Evolutionary conservation across 2,888 invertebrate genomes (phyloP), one percentile per base, ranked within the genome.

Genomic region (Athalia rosae): DNA sequence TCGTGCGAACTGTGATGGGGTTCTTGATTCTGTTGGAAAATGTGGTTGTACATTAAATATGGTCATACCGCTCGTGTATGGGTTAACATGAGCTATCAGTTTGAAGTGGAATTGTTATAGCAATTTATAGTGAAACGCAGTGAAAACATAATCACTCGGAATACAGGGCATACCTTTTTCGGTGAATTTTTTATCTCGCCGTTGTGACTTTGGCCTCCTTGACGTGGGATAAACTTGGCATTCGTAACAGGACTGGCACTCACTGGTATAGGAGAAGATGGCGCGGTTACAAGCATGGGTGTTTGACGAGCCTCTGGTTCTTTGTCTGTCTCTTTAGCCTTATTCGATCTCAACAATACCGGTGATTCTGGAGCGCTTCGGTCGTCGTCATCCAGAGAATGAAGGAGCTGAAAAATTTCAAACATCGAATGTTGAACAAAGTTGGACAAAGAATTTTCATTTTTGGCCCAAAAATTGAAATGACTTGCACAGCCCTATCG

Each of bases 321-420:
- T 61, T 81, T 80, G 4, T 81, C 81, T 3, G 79, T 82, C 2
- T 63, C 43, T 80, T 79, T 28, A 62, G 80, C 4, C 48, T 81
- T 80, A 64, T 82, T 84, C 61, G 87, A 85, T 62, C 84, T 80
- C 11, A 83, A 83, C 67, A 88, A 81, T 69, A 87, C 80, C 41
- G 89, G 89, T 80, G 89, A 89, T 84, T 89, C 88, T 80, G 87
- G 85, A 58, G 89, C 89, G 83, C 92, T 92, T 79, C 93, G 93
- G 76, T 95, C 94, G 83, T 96, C 96, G 83, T 95, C 95, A 82
- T 94, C 95, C 79, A 95, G 92, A 0, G 95, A 95, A 87, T 96
- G 94, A 77, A 96, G 90, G 48, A 96, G 90, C 94, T 96, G 89
- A 8, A 85, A 85, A 28, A 28, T 28, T 28, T 2, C 0, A 28